A percentile compares a stretch with the other conserved stretches of the same genome.
These are phyloP conservation scores for Noctua comes DNA, from an alignment of 2,888 invertebrate species.

Conservation along the genomic window DNA sequence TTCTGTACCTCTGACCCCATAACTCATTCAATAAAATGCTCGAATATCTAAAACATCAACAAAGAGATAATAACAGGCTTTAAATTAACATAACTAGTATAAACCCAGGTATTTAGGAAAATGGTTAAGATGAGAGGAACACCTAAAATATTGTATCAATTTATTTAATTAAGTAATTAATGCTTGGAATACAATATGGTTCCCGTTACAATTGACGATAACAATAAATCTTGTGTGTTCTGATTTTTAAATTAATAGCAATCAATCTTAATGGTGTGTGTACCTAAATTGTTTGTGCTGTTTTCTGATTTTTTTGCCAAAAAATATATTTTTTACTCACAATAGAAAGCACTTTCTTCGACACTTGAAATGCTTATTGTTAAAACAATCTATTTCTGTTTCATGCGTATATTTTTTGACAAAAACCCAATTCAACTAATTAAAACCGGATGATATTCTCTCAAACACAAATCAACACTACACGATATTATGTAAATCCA, in stretches of 20 bases:
- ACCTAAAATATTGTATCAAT: constrained; percentile 41
- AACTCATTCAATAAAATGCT: constrained; percentile 37
- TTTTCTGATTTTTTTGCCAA: background rate
- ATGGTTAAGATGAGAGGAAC: constrained; percentile 24
- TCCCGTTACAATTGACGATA: constrained; percentile 42
- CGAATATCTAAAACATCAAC: constrained; percentile 8
- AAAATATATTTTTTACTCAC: background rate
- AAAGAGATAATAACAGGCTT: constrained; percentile 5
- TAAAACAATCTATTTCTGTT: background rate
- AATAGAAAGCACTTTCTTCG: background rate
- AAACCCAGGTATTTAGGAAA: constrained; percentile 6
- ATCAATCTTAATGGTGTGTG: background rate
- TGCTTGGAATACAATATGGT: constrained; percentile 19
- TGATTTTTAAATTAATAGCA: constrained; percentile 6
- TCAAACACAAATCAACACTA: constrained; percentile 29
- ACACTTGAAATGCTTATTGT: background rate
- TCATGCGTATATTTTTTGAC: background rate
- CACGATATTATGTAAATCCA: constrained; percentile 45
- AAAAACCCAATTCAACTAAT: background rate
- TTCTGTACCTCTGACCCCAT: constrained; percentile 30
- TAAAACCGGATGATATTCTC: background rate
- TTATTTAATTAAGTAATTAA: constrained; percentile 37
- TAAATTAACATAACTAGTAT: constrained; percentile 52
- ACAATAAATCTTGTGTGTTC: constrained; percentile 29
- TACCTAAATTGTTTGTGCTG: background rate